These are phyloP conservation scores for Teleogryllus oceanicus DNA, from an alignment of 2,888 invertebrate genomes.

Conservation along the genomic window DNA sequence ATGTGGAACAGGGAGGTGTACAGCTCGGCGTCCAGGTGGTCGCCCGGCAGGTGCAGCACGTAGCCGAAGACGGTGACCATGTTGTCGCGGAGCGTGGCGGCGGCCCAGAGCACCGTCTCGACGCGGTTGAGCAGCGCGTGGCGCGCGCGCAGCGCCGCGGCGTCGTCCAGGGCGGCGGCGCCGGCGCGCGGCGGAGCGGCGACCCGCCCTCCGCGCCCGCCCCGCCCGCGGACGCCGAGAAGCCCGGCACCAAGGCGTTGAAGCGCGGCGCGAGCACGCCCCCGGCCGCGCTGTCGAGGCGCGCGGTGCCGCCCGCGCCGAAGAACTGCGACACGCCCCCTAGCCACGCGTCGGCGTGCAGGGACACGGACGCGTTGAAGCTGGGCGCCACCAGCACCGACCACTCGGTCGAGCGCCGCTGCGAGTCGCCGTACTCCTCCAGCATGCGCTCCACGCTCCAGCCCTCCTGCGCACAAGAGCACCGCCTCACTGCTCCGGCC, in stretches of 20 bases:
- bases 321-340: not conserved
- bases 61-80: conserved; percentile 40
- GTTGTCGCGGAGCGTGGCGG: conserved; percentile 41
- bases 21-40: conserved; percentile 37
- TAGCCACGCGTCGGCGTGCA: not conserved
- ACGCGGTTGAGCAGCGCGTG: not conserved
- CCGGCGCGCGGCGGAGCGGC: not conserved
- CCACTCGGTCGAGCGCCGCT: not conserved
- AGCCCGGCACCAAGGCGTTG: not conserved
- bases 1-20: conserved; percentile 39
- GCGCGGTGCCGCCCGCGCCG: not conserved
- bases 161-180: not conserved
- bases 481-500: not conserved
- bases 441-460: not conserved
- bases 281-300: not conserved
- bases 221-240: not conserved
- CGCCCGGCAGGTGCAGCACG: conserved; percentile 39
- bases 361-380: not conserved
- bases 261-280: not conserved
- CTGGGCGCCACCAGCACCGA: not conserved
- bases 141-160: not conserved
- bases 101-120: conserved; percentile 27
- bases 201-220: not conserved
- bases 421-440: not conserved
- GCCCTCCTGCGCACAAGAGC: not conserved